These are phyloP conservation scores for Cremastobaeus sp. DNA, from an alignment of 2,888 invertebrate genomes.

Conservation along the genomic window DNA sequence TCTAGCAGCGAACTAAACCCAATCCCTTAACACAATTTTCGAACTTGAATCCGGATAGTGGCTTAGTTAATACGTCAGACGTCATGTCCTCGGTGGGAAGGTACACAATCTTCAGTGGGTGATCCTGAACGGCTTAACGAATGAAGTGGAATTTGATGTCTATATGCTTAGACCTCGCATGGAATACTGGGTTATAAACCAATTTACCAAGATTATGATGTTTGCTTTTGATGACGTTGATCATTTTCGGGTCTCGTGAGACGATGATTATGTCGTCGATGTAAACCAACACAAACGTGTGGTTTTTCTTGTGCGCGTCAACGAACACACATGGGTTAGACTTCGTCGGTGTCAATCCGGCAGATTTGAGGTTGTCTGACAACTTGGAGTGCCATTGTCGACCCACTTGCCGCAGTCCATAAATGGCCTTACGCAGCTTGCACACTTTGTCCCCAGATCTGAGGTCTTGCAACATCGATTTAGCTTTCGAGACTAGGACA, in stretches of 20 bases:
- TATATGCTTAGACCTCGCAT: neutral
- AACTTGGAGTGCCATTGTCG: constrained; percentile 4
- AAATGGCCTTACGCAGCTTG: neutral
- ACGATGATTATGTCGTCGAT: neutral
- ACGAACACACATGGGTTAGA: neutral
- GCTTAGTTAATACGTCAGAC: neutral
- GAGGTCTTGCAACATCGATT: too few relatives aligned
- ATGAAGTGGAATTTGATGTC: neutral
- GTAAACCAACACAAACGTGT: neutral
- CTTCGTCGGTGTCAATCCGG: neutral
- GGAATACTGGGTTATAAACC: neutral
- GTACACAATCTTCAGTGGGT: neutral
- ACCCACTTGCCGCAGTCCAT: neutral
- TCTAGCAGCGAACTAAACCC: too few relatives aligned
- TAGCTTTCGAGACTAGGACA: too few relatives aligned
- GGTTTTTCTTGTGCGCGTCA: neutral
- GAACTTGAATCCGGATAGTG: neutral
- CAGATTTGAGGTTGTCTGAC: neutral
- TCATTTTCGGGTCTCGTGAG: neutral
- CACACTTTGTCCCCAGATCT: too few relatives aligned
- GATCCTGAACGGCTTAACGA: neutral
- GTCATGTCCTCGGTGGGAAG: neutral
- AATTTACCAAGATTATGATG: too few relatives aligned
- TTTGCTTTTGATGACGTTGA: neutral
- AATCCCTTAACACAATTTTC: neutral